Evolutionary conservation across 2,888 invertebrate species (phyloP).

Genomic region (Sceliomorpha sp.): DNA sequence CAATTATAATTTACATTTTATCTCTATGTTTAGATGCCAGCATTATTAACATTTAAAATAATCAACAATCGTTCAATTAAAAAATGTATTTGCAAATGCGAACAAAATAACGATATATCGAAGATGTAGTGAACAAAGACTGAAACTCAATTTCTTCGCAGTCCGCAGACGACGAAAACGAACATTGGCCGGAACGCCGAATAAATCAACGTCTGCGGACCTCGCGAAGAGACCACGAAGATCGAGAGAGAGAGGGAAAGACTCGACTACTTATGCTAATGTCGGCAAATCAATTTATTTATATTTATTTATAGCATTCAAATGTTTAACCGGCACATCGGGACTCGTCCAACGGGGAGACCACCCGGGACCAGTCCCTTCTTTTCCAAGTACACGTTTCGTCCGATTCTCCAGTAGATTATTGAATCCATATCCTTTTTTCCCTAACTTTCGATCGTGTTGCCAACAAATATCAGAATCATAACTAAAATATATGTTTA

Average conservation of each 20-base stretch:
- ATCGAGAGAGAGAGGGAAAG: conserved; percentile 44
- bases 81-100: conserved; percentile 16
- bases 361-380: conserved; percentile 64
- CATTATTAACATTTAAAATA: too few species aligned
- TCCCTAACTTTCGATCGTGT: conserved; percentile 11
- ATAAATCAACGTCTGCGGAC: conserved; percentile 69
- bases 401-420: conserved; percentile 24
- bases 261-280: conserved; percentile 71
- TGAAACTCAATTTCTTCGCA: conserved; percentile 37
- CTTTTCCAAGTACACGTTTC: conserved; percentile 28
- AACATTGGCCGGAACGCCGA: conserved; percentile 39
- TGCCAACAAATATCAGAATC: too few species aligned
- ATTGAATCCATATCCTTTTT: conserved; percentile 32
- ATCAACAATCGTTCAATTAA: too few species aligned
- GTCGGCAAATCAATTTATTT: conserved; percentile 73
- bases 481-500: too few species aligned
- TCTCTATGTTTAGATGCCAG: too few species aligned
- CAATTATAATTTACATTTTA: too few species aligned
- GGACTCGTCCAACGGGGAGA: conserved; percentile 60
- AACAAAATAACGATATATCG: conserved; percentile 26
- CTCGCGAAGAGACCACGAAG: conserved; percentile 23
- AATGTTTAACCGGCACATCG: conserved; percentile 64
- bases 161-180: conserved; percentile 33
- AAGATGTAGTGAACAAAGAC: conserved; percentile 32
- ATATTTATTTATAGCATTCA: conserved; percentile 74